These are phyloP conservation scores for Sarcophilus harrisii DNA, from an alignment of 2,797 vertebrate species.

Conservation along the genomic window DNA sequence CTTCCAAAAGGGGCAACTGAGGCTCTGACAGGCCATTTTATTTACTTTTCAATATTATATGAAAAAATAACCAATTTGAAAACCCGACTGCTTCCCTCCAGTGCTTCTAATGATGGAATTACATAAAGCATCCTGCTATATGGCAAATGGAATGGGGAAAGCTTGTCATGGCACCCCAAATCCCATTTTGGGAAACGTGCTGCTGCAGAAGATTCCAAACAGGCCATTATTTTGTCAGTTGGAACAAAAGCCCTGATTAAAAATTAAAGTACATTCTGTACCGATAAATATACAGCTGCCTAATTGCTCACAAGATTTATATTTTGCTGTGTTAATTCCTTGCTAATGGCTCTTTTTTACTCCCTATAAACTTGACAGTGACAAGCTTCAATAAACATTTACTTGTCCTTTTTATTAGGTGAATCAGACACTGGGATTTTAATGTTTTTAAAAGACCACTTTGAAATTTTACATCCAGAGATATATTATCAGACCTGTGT, in stretches of 20 bases:
- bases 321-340: conserved; percentile 69
- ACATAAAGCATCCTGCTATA: conserved; percentile 34
- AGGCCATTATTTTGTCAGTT: conserved; percentile 64
- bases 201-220: conserved; percentile 63
- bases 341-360: conserved; percentile 65
- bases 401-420: conserved; percentile 59
- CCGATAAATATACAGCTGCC: conserved; percentile 72
- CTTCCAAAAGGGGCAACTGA: conserved; percentile 35
- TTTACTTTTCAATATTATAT: conserved; percentile 58
- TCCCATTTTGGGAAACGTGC: conserved; percentile 53
- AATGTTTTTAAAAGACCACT: conserved; percentile 62
- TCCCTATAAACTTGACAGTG: conserved; percentile 62
- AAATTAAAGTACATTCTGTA: conserved; percentile 71
- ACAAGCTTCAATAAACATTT: conserved; percentile 62
- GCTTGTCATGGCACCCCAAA: background rate
- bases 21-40: conserved; percentile 59
- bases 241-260: conserved; percentile 73
- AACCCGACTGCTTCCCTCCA: conserved; percentile 16
- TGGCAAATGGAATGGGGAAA: conserved; percentile 49
- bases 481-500: background rate
- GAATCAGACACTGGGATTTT: conserved; percentile 55
- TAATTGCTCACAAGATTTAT: conserved; percentile 72
- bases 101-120: conserved; percentile 31
- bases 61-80: conserved; percentile 46
- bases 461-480: conserved; percentile 36